Base-by-base conservation (phyloP, 2,888 invertebrate genomes). In the Eupithecia exiguata region DNA sequence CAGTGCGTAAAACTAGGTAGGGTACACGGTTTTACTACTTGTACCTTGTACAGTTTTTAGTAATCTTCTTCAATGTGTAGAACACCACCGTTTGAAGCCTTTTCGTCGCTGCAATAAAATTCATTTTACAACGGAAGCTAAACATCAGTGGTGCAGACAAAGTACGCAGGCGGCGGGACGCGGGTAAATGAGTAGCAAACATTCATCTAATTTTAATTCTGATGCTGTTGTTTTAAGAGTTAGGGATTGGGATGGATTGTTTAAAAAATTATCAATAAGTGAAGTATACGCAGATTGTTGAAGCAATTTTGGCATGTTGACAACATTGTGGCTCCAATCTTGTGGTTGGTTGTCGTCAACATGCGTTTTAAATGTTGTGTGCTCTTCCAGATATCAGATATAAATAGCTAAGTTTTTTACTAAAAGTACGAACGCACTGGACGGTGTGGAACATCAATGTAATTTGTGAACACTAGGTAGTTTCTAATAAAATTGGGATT, bases 131-230 rank as follows among this genome's bases (percentile, higher is more conserved):
- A n/a, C 18, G 35, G 2, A 35, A 36, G 10, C 5, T 9, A 65
- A 36, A 10, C 10, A 38, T n/a, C n/a, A 65, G 63, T 65, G 12
- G 38, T 18, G 18, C 18, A 62, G 62, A 35, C 62, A 18, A 16
- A 10, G n/a, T 21, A 5, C 18, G 40, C 77, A 77, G 74, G 78
- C 72, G 79, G 30, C n/a, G 30, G 80, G 81, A 81, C 82, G 76
- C 70, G 81, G 77, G 82, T 82, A 87, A 87, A 88, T 86, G 85
- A 88, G 87, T 86, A 84, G 83, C 87, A 87, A 88, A 88, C 85
- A 86, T 82, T 81, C 82, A 81, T n/a, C n/a, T n/a, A n/a, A n/a
- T n/a, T n/a, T n/a, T n/a, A 5, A 14, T 43, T 43, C 14, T 43
- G 14, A 43, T 3, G 40, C 1, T 43, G 14, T 43, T 14, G 40